Base-by-base conservation (phyloP, 2,113 vertebrate genomes). In the Hyla sarda region DNA sequence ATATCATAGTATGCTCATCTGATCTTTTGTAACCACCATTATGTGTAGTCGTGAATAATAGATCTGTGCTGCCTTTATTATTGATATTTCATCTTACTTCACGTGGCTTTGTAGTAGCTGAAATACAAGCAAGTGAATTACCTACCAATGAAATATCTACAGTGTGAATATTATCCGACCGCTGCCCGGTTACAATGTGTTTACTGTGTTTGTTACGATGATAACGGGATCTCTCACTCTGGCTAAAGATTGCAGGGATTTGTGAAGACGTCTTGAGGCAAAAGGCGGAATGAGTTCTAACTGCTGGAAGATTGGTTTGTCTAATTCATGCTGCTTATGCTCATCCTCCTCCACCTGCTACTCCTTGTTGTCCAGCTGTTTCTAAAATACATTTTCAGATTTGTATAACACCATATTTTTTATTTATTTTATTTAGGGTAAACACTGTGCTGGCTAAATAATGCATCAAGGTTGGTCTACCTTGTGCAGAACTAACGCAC, bases 291-390 rank as follows among this genome's bases (percentile, higher is more conserved):
- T 86, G 47, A 79, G 76, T 86, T 86, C 11, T 80, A 79, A 80
- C 75, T 54, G 84, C 75, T 80, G 48, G 75, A 69, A 79, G 60
- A 85, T 79, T 79, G 75, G 45, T 79, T 79, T 80, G 84, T 79
- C 76, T 79, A 56, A 67, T 80, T 79, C 75, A 80, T 21, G 62
- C 75, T 79, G 84, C 48, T 86, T 72, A 5, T 41, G 60, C 75
- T 79, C 75, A 41, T 86, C 41, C 67, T 81, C 67, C 67, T 72
- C 62, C 77, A 81, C 84, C 84, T 86, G 84, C 84, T 73, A n/a
- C 77, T 73, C 17, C 84, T 73, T 41, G 23, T 81, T 60, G 77
- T 72, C 77, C 84, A 86, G 84, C 76, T 86, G 84, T 81, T 86
- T 81, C 77, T 34, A 19, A 58, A 86, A 72, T 32, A 25, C 28